phyloP scores from a whole-genome alignment of 2,113 vertebrate species.

The Thinocorus orbignyianus region DNA sequence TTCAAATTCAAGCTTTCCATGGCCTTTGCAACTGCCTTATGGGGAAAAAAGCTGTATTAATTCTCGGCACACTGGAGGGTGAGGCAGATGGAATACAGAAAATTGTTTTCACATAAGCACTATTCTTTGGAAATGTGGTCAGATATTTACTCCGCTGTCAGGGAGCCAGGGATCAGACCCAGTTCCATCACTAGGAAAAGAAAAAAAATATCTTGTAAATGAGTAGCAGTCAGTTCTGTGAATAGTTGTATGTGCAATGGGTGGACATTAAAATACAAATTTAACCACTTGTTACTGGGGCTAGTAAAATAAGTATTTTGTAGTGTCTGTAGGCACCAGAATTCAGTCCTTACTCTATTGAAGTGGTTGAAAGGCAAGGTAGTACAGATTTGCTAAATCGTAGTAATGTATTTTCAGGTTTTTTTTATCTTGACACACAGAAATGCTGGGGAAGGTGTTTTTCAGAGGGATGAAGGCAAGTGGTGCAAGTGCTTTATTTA shows the following conservation, averaged over 20 bases:
- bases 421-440: background rate
- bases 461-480: background rate
- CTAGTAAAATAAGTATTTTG: background rate
- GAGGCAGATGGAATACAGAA: constrained; percentile 15
- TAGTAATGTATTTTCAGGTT: background rate
- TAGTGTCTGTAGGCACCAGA: background rate
- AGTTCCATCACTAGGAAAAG: background rate
- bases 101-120: background rate
- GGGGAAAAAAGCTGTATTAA: constrained; percentile 33
- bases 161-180: background rate
- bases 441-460: background rate
- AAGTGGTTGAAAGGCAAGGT: background rate
- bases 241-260: background rate
- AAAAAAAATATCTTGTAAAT: background rate
- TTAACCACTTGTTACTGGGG: background rate
- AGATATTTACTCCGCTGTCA: background rate
- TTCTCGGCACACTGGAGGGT: background rate
- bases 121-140: background rate
- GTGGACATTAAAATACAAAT: background rate
- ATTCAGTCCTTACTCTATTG: background rate
- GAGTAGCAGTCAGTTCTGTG: background rate
- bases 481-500: background rate
- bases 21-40: background rate
- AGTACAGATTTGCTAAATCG: background rate
- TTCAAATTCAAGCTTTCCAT: constrained; percentile 48